These are phyloP conservation scores for Nyctereutes procyonoides DNA, from an alignment of 2,113 vertebrate genomes.

Conservation along the genomic window DNA sequence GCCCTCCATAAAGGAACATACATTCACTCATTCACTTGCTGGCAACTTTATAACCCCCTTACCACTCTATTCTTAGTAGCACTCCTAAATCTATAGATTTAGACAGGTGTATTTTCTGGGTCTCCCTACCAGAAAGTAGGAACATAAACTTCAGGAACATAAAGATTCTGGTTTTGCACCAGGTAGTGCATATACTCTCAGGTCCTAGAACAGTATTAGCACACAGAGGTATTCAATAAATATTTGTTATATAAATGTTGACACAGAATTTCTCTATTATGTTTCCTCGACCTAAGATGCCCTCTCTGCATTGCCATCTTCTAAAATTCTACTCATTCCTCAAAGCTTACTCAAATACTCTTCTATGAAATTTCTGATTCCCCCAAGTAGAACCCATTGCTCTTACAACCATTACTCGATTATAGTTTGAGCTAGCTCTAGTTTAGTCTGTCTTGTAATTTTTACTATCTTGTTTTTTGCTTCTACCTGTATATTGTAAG, in stretches of 20 bases:
- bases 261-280: background rate
- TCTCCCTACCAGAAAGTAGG: background rate
- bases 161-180: background rate
- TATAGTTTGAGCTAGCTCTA: background rate
- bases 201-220: background rate
- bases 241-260: background rate
- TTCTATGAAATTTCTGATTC: background rate
- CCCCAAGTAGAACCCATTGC: background rate
- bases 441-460: background rate
- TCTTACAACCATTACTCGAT: background rate
- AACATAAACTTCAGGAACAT: background rate
- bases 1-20: background rate
- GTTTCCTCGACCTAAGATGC: background rate
- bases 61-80: background rate
- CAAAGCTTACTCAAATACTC: background rate
- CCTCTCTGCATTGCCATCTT: background rate
- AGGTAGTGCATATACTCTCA: background rate
- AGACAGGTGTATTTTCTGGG: background rate
- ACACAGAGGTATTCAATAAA: background rate
- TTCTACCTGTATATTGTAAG: background rate
- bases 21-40: background rate
- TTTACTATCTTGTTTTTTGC: background rate
- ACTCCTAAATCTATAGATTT: background rate
- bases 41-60: background rate
- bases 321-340: conserved; percentile 29